These are phyloP conservation scores for Euborellia annulipes DNA, from an alignment of 1,140 invertebrate species.

Conservation along the genomic window DNA sequence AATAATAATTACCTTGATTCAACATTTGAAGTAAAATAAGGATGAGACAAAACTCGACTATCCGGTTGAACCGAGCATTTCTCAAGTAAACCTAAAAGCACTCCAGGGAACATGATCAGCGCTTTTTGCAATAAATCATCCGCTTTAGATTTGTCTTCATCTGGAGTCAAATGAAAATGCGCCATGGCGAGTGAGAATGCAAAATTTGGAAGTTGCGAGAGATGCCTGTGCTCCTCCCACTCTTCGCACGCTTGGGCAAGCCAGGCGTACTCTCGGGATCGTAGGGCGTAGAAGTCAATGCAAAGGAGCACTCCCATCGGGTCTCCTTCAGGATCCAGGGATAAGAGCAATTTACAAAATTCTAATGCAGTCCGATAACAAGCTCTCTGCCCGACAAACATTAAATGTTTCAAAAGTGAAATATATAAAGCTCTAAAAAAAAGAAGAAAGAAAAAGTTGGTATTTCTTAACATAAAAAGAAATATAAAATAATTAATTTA, in stretches of 20 bases:
- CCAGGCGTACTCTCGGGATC: slow-evolving; percentile 70
- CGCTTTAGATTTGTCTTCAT: slow-evolving; percentile 22
- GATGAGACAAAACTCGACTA: slow-evolving; percentile 36
- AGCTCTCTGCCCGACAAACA: slow-evolving; percentile 60
- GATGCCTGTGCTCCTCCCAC: slow-evolving; percentile 49
- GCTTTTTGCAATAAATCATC: slow-evolving; percentile 52
- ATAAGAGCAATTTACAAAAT: slow-evolving; percentile 56
- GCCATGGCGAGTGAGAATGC: slow-evolving; percentile 70
- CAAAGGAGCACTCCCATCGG: slow-evolving; percentile 65
- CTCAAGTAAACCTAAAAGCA: slow-evolving; percentile 54
- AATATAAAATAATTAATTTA: too few species aligned
- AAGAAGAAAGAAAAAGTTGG: slow-evolving; percentile 4
- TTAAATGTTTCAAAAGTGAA: slow-evolving; percentile 69
- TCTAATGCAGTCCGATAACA: slow-evolving; percentile 70
- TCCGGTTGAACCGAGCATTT: slow-evolving; percentile 62
- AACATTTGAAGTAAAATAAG: slow-evolving; percentile 21
- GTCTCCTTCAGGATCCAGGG: slow-evolving; percentile 68
- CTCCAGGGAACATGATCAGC: slow-evolving; percentile 67
- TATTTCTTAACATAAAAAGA: not conserved
- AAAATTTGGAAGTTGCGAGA: slow-evolving; percentile 74
- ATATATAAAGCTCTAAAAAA: slow-evolving; percentile 58
- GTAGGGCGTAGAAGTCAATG: slow-evolving; percentile 76
- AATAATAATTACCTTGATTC: not conserved
- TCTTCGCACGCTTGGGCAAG: slow-evolving; percentile 48
- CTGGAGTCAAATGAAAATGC: slow-evolving; percentile 35